A percentile compares a stretch with the other conserved stretches of the same genome.
Evolutionary conservation across 1,140 invertebrate species (phyloP).

Genomic region (Sinonovacula constricta): DNA sequence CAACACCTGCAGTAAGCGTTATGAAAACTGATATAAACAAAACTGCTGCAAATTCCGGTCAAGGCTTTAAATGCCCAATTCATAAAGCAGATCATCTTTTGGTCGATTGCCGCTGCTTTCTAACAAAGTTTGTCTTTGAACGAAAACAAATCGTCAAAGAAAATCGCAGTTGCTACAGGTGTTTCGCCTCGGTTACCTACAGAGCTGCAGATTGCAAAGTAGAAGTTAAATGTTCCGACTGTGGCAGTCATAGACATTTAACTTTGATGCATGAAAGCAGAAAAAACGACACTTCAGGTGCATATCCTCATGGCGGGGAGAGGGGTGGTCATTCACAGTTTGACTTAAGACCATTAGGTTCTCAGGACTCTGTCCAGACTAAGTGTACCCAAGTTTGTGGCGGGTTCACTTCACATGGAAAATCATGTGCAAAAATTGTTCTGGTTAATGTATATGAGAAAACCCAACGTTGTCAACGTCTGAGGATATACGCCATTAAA

Average conservation of each 20-base stretch:
- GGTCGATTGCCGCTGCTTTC: constrained; percentile 4
- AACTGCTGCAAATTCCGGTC: too few species aligned
- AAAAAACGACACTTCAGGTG: neutral
- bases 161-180: neutral
- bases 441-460: constrained; percentile 23
- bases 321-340: too few species aligned
- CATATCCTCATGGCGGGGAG: constrained; percentile 16
- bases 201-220: too few species aligned
- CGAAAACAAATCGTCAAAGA: neutral
- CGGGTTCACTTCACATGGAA: constrained; percentile 5
- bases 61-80: too few species aligned
- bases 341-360: neutral
- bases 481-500: constrained; percentile 27
- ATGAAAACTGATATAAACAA: too few species aligned
- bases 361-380: neutral
- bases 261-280: too few species aligned
- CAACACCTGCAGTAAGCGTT: too few species aligned
- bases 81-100: too few species aligned
- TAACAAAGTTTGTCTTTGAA: neutral
- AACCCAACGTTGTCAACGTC: constrained; percentile 8
- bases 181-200: neutral
- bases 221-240: neutral
- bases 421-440: constrained; percentile 45
- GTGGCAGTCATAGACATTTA: neutral
- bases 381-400: constrained; percentile 40